A percentile compares a stretch with the other conserved stretches of the same genome.
These are phyloP conservation scores for Halcyon smyrnensis DNA, from an alignment of 2,797 vertebrate species.

Conservation along the genomic window DNA sequence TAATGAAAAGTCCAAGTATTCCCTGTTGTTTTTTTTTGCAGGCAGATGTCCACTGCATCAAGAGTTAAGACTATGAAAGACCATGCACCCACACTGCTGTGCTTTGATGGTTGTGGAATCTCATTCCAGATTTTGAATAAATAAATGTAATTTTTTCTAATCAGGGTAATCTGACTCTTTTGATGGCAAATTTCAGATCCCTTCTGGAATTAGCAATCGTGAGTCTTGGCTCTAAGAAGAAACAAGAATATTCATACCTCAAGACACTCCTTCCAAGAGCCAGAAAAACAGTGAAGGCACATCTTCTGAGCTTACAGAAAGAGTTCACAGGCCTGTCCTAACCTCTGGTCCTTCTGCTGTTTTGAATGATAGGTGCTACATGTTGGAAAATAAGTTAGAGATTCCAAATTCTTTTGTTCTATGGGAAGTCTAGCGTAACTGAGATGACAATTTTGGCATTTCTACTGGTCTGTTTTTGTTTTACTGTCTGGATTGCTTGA, in stretches of 20 bases:
- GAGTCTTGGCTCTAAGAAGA: background rate
- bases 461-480: background rate
- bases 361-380: background rate
- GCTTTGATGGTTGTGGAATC: background rate
- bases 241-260: background rate
- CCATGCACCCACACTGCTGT: background rate
- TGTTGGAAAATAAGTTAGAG: background rate
- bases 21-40: background rate
- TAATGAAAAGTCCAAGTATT: background rate
- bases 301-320: background rate
- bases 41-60: background rate
- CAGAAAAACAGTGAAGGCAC: background rate
- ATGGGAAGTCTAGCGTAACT: background rate
- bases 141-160: background rate
- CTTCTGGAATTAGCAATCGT: background rate
- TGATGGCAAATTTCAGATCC: background rate
- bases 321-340: background rate
- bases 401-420: background rate
- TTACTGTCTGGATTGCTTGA: background rate
- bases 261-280: background rate
- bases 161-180: background rate
- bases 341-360: background rate
- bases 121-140: background rate
- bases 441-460: background rate
- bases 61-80: background rate